Conservation (phyloP, 2,888 invertebrate species). For the Esperia sulphurella region DNA sequence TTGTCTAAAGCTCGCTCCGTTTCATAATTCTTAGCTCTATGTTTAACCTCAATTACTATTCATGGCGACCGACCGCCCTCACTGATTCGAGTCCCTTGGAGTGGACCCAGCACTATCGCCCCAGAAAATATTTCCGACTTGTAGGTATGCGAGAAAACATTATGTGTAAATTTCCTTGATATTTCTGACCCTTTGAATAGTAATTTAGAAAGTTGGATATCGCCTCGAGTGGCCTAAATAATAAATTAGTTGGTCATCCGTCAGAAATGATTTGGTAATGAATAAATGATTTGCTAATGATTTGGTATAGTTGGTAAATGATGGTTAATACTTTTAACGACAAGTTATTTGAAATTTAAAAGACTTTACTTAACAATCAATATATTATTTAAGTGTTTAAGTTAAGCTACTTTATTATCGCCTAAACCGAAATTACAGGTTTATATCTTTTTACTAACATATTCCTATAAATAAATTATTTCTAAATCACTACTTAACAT, state of each 20-base stretch:
- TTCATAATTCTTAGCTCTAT: conserved; percentile 11
- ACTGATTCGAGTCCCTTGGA: conserved; percentile 31
- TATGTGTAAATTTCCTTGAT: conserved; percentile 42
- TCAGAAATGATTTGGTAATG: conserved; percentile 14
- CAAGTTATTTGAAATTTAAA: conserved; percentile 1
- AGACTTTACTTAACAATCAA: neutral
- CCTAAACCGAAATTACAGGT: no score
- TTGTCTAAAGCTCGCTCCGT: conserved; percentile 1
- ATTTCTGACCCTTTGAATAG: conserved; percentile 41
- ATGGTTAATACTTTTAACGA: conserved; percentile 2
- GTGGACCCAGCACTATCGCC: conserved; percentile 13
- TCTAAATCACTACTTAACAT: neutral
- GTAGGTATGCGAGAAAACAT: conserved; percentile 39
- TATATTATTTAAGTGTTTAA: neutral
- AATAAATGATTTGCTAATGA: conserved; percentile 14
- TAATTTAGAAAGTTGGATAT: conserved; percentile 25
- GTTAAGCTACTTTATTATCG: no score
- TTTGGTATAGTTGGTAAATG: conserved; percentile 6
- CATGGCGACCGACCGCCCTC: conserved; percentile 52
- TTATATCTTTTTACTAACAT: no score
- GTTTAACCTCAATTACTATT: conserved; percentile 69
- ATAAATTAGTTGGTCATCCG: conserved; percentile 16
- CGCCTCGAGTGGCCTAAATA: conserved; percentile 21
- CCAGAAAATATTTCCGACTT: conserved; percentile 30
- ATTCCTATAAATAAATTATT: no score